phyloP scores from a whole-genome alignment of 2,888 invertebrate genomes.

The Apamea sordens region DNA sequence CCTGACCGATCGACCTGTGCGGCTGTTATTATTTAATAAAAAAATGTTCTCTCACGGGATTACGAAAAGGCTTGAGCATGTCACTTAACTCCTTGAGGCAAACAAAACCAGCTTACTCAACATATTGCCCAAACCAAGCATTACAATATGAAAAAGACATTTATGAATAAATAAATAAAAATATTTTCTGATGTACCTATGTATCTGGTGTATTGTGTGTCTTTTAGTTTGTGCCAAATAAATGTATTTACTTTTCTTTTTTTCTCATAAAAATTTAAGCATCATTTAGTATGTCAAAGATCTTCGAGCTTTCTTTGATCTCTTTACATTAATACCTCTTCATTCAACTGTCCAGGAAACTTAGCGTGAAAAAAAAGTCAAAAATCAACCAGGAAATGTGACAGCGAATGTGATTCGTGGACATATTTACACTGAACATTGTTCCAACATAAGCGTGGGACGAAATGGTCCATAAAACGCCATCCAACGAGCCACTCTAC shows the following conservation, averaged over 20 bases:
- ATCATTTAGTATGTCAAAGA: conserved; percentile 10
- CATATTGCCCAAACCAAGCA: not conserved
- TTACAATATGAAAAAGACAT: not conserved
- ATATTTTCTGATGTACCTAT: too few relatives aligned
- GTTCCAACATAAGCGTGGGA: conserved; percentile 67
- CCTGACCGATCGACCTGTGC: too few relatives aligned
- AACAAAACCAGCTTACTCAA: not conserved
- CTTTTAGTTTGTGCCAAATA: too few relatives aligned
- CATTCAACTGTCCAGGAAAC: conserved; percentile 30
- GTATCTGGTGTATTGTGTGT: too few relatives aligned
- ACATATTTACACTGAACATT: conserved; percentile 64
- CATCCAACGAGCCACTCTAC: conserved; percentile 61
- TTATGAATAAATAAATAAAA: not conserved
- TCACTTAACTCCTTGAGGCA: too few relatives aligned
- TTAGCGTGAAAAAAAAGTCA: conserved; percentile 35
- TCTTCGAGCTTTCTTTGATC: conserved; percentile 36
- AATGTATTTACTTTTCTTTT: too few relatives aligned
- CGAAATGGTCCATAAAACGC: conserved; percentile 66
- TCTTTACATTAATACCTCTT: conserved; percentile 20
- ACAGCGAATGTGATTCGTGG: conserved; percentile 44
- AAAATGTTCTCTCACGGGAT: not conserved
- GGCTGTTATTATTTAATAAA: too few relatives aligned
- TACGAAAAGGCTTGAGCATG: not conserved
- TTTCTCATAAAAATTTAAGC: conserved; percentile 10
- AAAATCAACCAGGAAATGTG: conserved; percentile 52